These are phyloP conservation scores for Genyomyrus donnyi DNA, from an alignment of 2,113 vertebrate genomes.

Conservation along the genomic window DNA sequence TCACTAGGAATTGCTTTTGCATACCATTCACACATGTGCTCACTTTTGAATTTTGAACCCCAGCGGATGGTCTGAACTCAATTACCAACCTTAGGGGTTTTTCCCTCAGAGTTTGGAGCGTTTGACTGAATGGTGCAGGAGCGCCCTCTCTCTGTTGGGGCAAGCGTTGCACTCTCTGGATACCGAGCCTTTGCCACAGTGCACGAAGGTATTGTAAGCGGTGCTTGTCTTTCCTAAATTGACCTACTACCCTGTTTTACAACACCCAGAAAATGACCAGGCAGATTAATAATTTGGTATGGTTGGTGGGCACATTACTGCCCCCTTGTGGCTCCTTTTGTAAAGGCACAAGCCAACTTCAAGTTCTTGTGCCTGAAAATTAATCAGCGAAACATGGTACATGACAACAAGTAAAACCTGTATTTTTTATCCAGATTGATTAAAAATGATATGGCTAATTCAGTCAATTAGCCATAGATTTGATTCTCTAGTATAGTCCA, in stretches of 20 bases:
- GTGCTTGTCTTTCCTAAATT: not conserved
- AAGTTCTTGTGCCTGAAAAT: not conserved
- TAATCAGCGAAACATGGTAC: not conserved
- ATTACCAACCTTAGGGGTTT: not conserved
- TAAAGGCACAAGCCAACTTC: not conserved
- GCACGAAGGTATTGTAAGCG: constrained; percentile 51
- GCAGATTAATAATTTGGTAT: not conserved
- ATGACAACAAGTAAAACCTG: not conserved
- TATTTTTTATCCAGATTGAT: not conserved
- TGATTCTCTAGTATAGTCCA: not conserved
- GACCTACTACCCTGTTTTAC: not conserved
- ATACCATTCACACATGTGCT: not conserved
- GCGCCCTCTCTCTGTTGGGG: constrained; percentile 57
- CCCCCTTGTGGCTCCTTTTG: not conserved
- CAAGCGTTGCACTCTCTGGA: constrained; percentile 59
- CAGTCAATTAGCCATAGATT: not conserved
- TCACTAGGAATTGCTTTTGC: not conserved
- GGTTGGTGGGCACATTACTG: not conserved
- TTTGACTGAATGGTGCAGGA: constrained; percentile 58
- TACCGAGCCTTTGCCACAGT: constrained; percentile 49
- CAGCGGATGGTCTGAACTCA: not conserved
- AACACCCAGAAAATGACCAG: not conserved
- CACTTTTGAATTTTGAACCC: not conserved
- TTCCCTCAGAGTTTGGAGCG: constrained; percentile 57
- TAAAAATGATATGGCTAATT: not conserved